Evolutionary conservation across 2,113 vertebrate species (phyloP).

Genomic region (Sarotherodon lohbergeri): DNA sequence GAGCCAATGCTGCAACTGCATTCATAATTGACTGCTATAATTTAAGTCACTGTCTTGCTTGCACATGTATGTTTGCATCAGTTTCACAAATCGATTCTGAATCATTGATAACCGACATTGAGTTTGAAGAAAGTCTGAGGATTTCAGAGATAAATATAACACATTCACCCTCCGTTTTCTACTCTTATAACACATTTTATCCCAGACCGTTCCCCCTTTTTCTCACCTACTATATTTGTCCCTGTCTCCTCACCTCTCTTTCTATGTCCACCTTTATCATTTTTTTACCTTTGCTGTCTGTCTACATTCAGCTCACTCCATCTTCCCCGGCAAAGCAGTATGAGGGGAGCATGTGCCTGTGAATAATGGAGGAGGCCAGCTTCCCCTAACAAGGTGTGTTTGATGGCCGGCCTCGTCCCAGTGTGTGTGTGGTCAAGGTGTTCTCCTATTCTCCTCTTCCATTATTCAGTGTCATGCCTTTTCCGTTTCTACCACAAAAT

Average conservation of each 20-base stretch:
- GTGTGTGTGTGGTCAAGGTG: constrained; percentile 26
- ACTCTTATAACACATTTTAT: constrained; percentile 11
- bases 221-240: constrained; percentile 42
- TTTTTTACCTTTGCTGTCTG: constrained; percentile 6
- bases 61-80: constrained; percentile 19
- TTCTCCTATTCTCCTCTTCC: constrained; percentile 28
- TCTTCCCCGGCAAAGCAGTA: constrained; percentile 8
- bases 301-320: constrained; percentile 31
- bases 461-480: constrained; percentile 60
- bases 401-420: constrained; percentile 35
- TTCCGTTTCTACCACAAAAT: constrained; percentile 49
- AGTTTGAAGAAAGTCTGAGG: neutral
- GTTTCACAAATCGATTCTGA: constrained; percentile 17
- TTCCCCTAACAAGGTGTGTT: constrained; percentile 55
- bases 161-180: neutral
- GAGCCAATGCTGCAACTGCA: neutral
- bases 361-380: constrained; percentile 58
- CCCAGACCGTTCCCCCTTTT: neutral
- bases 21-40: constrained; percentile 37
- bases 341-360: constrained; percentile 34
- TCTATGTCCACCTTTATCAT: constrained; percentile 16
- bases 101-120: constrained; percentile 19
- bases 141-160: neutral
- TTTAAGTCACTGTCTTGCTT: constrained; percentile 15
- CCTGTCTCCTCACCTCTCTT: neutral